Evolutionary conservation across 1,140 invertebrate genomes (phyloP).

Genomic region (Cyphomyrmex costatus): DNA sequence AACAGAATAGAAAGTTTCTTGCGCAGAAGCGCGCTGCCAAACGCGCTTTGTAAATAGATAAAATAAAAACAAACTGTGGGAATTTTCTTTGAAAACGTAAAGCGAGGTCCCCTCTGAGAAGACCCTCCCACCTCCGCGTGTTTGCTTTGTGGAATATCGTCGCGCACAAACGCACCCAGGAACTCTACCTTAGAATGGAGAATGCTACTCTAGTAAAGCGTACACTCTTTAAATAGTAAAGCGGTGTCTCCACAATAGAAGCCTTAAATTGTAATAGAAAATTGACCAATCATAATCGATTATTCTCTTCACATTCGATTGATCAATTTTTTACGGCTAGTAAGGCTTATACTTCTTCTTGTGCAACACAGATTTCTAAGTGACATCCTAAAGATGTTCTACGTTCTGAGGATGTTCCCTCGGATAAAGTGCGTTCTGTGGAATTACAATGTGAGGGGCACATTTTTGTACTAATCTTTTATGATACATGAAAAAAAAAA

Average conservation of each 20-base stretch:
- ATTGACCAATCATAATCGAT: no score
- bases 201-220: not conserved
- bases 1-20: not conserved
- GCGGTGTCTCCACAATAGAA: no score
- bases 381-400: no score
- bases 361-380: no score
- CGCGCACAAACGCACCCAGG: constrained; percentile 8
- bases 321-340: no score
- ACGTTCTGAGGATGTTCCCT: no score
- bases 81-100: constrained; percentile 53
- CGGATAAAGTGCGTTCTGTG: no score
- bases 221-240: not conserved
- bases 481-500: not conserved
- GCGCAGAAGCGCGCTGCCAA: not conserved
- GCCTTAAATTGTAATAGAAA: no score
- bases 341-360: no score
- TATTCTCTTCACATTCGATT: no score
- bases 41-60: constrained; percentile 33
- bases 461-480: not conserved
- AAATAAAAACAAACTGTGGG: constrained; percentile 15
- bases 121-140: not conserved
- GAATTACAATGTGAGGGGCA: no score
- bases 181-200: not conserved
- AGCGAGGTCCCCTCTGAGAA: not conserved
- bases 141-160: constrained; percentile 25